phyloP scores from a whole-genome alignment of 2,888 invertebrate genomes.

The Sthenelais limicola region DNA sequence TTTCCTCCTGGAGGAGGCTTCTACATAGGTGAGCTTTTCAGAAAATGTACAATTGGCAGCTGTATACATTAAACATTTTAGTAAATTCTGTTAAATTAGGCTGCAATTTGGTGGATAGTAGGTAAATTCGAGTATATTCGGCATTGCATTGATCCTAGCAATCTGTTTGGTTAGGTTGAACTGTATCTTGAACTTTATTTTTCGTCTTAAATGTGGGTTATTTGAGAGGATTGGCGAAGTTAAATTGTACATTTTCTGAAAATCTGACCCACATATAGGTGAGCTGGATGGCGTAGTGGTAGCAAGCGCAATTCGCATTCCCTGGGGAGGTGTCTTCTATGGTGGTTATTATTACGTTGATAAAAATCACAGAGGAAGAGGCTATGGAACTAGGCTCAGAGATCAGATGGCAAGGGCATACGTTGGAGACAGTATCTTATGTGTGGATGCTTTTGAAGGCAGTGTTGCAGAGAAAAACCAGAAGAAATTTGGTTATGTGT shows the following conservation, averaged over 20 bases:
- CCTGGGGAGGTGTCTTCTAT: slow-evolving; percentile 43
- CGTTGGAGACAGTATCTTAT: slow-evolving; percentile 39
- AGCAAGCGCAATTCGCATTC: slow-evolving; percentile 44
- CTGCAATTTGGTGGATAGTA: no score
- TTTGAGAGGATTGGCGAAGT: no score
- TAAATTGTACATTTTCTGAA: no score
- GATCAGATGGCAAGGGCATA: slow-evolving; percentile 44
- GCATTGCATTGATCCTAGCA: no score
- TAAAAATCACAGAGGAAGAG: slow-evolving; percentile 36
- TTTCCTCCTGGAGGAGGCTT: slow-evolving; percentile 43
- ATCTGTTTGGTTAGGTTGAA: no score
- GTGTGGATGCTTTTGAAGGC: slow-evolving; percentile 43
- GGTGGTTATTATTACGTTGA: slow-evolving; percentile 47
- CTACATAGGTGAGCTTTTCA: slow-evolving; percentile 49
- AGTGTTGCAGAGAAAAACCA: slow-evolving; percentile 37
- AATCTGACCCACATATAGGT: no score
- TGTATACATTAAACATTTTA: no score
- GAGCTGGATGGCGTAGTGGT: slow-evolving; percentile 45
- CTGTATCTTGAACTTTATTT: no score
- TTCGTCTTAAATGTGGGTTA: no score
- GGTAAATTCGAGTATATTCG: no score
- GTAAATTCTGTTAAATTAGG: no score
- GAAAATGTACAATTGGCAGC: no score
- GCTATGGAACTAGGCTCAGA: slow-evolving; percentile 46
- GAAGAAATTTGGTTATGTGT: slow-evolving; percentile 29